Base-by-base conservation (phyloP, 1,140 invertebrate species). In the Drosophila prosaltans region DNA sequence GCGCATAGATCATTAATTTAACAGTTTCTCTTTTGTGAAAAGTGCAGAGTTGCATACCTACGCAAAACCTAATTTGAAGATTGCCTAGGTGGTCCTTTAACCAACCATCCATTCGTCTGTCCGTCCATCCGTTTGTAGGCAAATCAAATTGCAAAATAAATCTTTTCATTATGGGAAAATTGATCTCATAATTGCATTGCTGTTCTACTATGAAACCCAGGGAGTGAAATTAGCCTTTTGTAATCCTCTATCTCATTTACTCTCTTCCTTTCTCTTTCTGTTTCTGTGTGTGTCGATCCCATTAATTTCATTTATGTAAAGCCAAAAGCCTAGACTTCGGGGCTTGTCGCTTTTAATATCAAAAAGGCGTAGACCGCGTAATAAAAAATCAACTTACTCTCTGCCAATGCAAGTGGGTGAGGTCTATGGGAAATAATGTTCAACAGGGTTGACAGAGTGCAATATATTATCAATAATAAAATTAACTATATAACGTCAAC, bases 301-400 rank as follows among this genome's bases (percentile, higher is more conserved):
- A 80, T 88, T 89, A 78, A 89, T 80, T 89, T 65, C 80, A 73
- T 84, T 88, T 88, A 88, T 88, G 84, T 88, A 88, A 88, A 89
- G 84, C 84, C 80, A 39, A 59, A 59, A 21, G 65, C 41, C 43
- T 41, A 36, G 43, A 40, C 55, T 28, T 40, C 16, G 30, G 84
- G 84, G 84, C 78, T 84, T 81, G 84, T 84, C 80, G 65, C 62
- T 70, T 54, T 76, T 84, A 81, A 81, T 84, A 72, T 79, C 74
- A 88, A 78, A 89, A 78, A 89, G 84, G 84, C 84, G 84, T 78
- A 80, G 78, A 90, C 81, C 69, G 69, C 73, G 74, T 85, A 90
- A 90, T 81, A 90, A 89, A 90, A 89, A 88, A 89, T 88, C 84
- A 90, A 89, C 85, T 84, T 78, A 72, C 73, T 60, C 4, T 9